Evolutionary conservation across 2,888 invertebrate genomes (phyloP).

Genomic region (Cyaniris semiargus): DNA sequence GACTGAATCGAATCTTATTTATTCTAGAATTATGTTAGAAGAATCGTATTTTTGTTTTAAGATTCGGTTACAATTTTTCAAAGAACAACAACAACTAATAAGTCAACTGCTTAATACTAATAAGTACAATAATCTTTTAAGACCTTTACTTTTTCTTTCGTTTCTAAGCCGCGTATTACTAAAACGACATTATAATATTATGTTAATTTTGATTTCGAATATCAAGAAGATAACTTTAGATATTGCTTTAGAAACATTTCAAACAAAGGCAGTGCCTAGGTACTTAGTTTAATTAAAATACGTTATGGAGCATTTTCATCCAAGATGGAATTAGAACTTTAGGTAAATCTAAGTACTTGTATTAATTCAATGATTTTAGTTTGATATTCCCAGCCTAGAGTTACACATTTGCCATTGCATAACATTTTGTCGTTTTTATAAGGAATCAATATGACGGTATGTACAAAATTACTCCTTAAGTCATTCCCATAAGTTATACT

Average conservation of each 20-base stretch:
- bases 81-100: too few species aligned
- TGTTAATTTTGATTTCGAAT: conserved; percentile 3
- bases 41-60: too few species aligned
- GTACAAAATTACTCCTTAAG: neutral
- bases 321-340: neutral
- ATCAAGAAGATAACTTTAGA: neutral
- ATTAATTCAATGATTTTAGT: neutral
- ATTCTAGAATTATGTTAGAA: too few species aligned
- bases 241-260: neutral
- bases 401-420: neutral
- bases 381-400: neutral
- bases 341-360: neutral
- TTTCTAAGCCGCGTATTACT: neutral
- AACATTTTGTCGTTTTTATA: neutral
- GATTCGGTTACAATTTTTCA: too few species aligned
- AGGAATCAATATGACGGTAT: neutral
- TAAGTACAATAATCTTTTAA: too few species aligned
- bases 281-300: conserved; percentile 15
- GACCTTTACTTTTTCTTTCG: too few species aligned
- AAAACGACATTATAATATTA: neutral
- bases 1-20: too few species aligned
- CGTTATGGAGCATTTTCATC: neutral
- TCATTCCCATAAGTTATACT: neutral
- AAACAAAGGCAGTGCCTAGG: neutral
- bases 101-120: too few species aligned